Percentiles rank a stretch among this genome's conserved stretches.
phyloP scores from a whole-genome alignment of 2,888 invertebrate species.

The Hemistola chrysoprasaria region DNA sequence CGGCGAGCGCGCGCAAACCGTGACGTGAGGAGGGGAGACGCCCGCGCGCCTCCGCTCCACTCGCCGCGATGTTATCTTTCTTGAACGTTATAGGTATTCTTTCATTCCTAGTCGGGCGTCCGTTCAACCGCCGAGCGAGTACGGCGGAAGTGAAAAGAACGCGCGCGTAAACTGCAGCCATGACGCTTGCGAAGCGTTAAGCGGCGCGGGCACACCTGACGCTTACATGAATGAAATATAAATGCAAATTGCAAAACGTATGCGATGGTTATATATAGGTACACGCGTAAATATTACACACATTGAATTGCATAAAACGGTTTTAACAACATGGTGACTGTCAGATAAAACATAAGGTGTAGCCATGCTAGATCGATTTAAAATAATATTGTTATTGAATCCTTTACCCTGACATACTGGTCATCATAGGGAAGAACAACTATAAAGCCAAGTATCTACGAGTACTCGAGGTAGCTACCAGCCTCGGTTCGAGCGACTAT shows the following conservation, averaged over 20 bases:
- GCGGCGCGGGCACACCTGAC: conserved; percentile 31
- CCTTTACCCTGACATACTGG: too few species aligned
- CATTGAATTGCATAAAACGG: conserved; percentile 3
- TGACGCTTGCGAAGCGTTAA: conserved; percentile 34
- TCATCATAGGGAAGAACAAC: too few species aligned
- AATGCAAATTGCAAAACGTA: conserved; percentile 26
- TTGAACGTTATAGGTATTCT: conserved; percentile 72
- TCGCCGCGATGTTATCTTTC: conserved; percentile 73
- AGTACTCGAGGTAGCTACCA: too few species aligned
- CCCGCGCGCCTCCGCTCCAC: conserved; percentile 37
- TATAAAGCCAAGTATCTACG: too few species aligned
- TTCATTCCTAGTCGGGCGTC: conserved; percentile 71
- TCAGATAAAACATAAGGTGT: too few species aligned
- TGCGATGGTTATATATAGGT: conserved; percentile 8
- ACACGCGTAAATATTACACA: conserved; percentile 4
- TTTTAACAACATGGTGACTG: too few species aligned
- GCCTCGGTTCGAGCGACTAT: too few species aligned
- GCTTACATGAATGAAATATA: conserved; percentile 34
- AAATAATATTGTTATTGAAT: too few species aligned
- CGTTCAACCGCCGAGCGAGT: conserved; percentile 62
- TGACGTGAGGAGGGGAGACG: conserved; percentile 57
- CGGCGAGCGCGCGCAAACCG: conserved; percentile 61
- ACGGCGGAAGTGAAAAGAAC: conserved; percentile 77
- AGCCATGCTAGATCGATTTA: too few species aligned
- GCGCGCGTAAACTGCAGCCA: conserved; percentile 71